A percentile compares a stretch with the other conserved stretches of the same genome.
Conservation (phyloP, 1,140 invertebrate genomes). For the Pachypeltis micranthus region DNA sequence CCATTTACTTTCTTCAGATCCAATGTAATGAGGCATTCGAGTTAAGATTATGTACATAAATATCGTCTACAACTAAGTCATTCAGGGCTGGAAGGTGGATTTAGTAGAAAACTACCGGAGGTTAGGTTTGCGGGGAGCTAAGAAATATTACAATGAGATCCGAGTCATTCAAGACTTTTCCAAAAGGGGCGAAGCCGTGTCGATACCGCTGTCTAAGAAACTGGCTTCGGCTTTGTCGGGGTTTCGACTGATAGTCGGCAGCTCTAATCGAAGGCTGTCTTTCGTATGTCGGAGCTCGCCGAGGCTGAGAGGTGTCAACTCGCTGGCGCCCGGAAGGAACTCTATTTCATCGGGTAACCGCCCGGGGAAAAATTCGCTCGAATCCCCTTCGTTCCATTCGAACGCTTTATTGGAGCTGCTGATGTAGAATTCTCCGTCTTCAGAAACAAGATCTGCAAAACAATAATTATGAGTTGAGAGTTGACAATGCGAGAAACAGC, state of each 20-base stretch:
- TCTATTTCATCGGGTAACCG: not conserved
- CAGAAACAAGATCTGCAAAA: slow-evolving; percentile 23
- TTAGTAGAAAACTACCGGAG: too few species aligned
- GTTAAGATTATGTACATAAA: too few species aligned
- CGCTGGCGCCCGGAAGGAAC: slow-evolving; percentile 11
- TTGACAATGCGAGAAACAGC: too few species aligned
- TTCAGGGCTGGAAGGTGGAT: too few species aligned
- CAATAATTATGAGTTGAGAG: too few species aligned
- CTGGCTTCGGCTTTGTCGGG: slow-evolving; percentile 42
- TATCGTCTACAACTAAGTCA: too few species aligned
- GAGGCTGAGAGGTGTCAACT: slow-evolving; percentile 31
- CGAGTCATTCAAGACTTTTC: not conserved
- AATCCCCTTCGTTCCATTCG: slow-evolving; percentile 41
- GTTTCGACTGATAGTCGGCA: slow-evolving; percentile 41
- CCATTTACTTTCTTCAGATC: too few species aligned
- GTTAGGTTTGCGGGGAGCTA: too few species aligned
- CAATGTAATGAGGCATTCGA: too few species aligned
- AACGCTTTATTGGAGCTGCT: slow-evolving; percentile 56
- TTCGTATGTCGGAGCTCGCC: slow-evolving; percentile 62
- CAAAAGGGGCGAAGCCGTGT: slow-evolving; percentile 5
- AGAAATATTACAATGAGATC: too few species aligned
- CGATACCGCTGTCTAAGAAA: slow-evolving; percentile 40
- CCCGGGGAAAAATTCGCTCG: slow-evolving; percentile 57
- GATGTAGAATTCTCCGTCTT: slow-evolving; percentile 37
- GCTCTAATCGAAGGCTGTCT: slow-evolving; percentile 55